These are phyloP conservation scores for Corythucha ciliata DNA, from an alignment of 2,888 invertebrate species.

Conservation along the genomic window DNA sequence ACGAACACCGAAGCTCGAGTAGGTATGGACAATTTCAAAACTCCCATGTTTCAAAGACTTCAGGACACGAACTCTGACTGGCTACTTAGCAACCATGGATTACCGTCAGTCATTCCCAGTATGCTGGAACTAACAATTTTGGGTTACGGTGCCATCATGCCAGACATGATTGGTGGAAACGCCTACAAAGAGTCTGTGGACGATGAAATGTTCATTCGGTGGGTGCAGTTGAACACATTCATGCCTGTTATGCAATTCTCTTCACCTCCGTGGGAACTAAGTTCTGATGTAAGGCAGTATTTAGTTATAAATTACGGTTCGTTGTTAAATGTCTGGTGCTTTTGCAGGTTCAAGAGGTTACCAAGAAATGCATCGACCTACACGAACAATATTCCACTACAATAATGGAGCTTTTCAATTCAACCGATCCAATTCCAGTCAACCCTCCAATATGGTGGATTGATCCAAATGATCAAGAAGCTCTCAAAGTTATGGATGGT, in stretches of 20 bases:
- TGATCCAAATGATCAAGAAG: conserved; percentile 55
- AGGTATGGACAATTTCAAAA: conserved; percentile 59
- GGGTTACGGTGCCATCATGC: conserved; percentile 63
- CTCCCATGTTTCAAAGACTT: conserved; percentile 65
- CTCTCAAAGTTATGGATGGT: conserved; percentile 45
- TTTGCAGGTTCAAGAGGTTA: neutral
- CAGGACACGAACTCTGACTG: conserved; percentile 66
- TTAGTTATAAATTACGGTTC: too few species aligned
- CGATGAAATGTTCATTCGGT: conserved; percentile 62
- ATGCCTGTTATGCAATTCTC: conserved; percentile 74
- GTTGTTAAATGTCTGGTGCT: neutral
- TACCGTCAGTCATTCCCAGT: conserved; percentile 62
- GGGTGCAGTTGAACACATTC: conserved; percentile 68
- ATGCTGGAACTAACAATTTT: conserved; percentile 53
- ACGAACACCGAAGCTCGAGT: conserved; percentile 59
- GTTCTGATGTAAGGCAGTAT: conserved; percentile 43
- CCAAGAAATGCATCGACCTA: conserved; percentile 50
- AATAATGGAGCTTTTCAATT: conserved; percentile 46
- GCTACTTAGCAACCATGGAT: conserved; percentile 55
- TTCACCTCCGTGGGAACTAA: conserved; percentile 69
- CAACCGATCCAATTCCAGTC: conserved; percentile 51
- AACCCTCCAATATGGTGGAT: conserved; percentile 82
- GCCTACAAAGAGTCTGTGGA: conserved; percentile 50
- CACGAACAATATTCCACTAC: conserved; percentile 48
- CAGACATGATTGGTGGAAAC: conserved; percentile 71